These are phyloP conservation scores for Mythimna vitellina DNA, from an alignment of 2,888 invertebrate species.

Conservation along the genomic window DNA sequence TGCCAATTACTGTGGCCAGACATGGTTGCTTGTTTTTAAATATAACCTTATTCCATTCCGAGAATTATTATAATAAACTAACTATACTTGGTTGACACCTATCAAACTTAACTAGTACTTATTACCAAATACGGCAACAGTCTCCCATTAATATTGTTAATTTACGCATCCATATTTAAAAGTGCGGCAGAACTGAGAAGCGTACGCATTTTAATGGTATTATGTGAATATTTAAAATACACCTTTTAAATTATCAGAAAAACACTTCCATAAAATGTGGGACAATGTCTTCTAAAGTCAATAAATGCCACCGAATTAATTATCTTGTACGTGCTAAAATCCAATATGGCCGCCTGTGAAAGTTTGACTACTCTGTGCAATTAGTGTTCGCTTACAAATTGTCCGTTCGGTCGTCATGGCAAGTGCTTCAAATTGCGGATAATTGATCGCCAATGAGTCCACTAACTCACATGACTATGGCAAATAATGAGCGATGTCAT, in stretches of 20 bases:
- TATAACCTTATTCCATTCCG: slow-evolving; percentile 28
- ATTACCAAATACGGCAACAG: slow-evolving; percentile 42
- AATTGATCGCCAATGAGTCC: slow-evolving; percentile 85
- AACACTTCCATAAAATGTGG: slow-evolving; percentile 52
- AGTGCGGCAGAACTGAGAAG: slow-evolving; percentile 12
- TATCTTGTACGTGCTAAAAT: slow-evolving; percentile 75
- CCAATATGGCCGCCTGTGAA: slow-evolving; percentile 70
- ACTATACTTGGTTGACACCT: slow-evolving; percentile 23
- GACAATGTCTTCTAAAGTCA: slow-evolving; percentile 61
- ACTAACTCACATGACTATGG: slow-evolving; percentile 79
- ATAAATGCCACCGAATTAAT: slow-evolving; percentile 72
- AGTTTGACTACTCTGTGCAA: slow-evolving; percentile 81
- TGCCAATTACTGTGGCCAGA: slow-evolving; percentile 37
- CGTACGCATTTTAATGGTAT: slow-evolving; percentile 13
- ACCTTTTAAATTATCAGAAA: slow-evolving; percentile 39
- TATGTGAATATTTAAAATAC: slow-evolving; percentile 24
- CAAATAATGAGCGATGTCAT: slow-evolving; percentile 72
- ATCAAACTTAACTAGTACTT: slow-evolving; percentile 53
- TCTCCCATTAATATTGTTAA: slow-evolving; percentile 38
- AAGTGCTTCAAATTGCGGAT: slow-evolving; percentile 86
- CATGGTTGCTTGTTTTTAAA: slow-evolving; percentile 22
- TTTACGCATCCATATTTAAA: slow-evolving; percentile 44
- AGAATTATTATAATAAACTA: slow-evolving; percentile 33
- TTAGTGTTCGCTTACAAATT: slow-evolving; percentile 82
- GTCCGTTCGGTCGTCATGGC: slow-evolving; percentile 77